Conservation (phyloP, 2,797 vertebrate genomes). For the Pantherophis vulpinus region DNA sequence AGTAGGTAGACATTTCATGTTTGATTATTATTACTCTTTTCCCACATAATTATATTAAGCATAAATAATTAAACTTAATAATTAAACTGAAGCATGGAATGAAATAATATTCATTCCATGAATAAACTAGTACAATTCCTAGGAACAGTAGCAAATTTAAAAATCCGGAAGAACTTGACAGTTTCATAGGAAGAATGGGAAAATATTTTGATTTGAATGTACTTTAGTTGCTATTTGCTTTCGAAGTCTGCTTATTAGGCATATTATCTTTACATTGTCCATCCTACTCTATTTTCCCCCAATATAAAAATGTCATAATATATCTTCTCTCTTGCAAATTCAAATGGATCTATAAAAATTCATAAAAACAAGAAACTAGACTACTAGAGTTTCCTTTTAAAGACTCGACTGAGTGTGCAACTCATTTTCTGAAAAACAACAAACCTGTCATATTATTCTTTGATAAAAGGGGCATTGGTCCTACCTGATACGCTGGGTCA, state of each 20-base stretch:
- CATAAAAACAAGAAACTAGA: not conserved
- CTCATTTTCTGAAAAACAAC: not conserved
- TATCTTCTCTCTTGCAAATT: not conserved
- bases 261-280: not conserved
- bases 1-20: not conserved
- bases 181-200: not conserved
- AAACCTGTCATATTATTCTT: not conserved
- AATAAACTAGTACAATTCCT: not conserved
- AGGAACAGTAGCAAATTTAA: not conserved
- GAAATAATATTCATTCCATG: not conserved
- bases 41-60: not conserved
- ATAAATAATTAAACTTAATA: not conserved
- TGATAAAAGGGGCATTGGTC: too few relatives aligned
- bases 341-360: not conserved
- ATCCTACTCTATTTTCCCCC: not conserved
- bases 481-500: too few relatives aligned
- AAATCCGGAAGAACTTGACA: not conserved
- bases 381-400: too few relatives aligned
- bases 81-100: not conserved
- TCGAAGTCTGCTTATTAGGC: not conserved
- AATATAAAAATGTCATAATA: not conserved
- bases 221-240: not conserved
- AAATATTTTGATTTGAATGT: not conserved
- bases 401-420: not conserved
- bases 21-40: not conserved